Base-by-base conservation (phyloP, 2,888 invertebrate genomes). In the Apodemia zela region DNA sequence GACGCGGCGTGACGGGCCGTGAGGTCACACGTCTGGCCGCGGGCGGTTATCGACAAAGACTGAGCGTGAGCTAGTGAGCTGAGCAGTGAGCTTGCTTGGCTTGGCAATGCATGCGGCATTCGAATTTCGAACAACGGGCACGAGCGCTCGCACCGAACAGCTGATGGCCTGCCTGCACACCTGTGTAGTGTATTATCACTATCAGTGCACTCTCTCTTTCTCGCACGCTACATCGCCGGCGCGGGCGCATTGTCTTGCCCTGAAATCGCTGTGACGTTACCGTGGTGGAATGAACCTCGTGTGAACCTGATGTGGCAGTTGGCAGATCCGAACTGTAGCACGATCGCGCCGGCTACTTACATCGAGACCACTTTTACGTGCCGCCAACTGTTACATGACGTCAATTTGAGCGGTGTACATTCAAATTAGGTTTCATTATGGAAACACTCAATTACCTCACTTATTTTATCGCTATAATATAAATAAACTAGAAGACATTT, bases 121-220 rank as follows among this genome's bases (percentile, higher is more conserved):
- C 58, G 64, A 65, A 64, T 61, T 63, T 47, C 58, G 64, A 65
- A 64, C 62, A 66, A 63, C 68, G 66, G 67, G 67, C 68, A 71
- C 85, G 84, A 82, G 83, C 82, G 80, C 71, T 73, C 80, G 78
- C 77, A 45, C 29, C 74, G 84, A 89, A 87, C 87, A 88, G 87
- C 87, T 89, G 89, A 88, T 84, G 85, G 54, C 73, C 72, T 69
- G 72, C 68, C 75, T 79, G 84, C 87, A 87, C 89, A 89, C 89
- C 89, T 89, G 89, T 88, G 85, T 51, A 51, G 51, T 51, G 51
- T 54, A 54, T 63, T 62, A 25, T 61, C 72, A 68, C 66, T 69
- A 70, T 68, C 71, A 68, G 60, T 59, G 73, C 83, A 82, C 85
- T 85, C 87, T 87, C 87, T 87, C 85, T 84, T 81, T 85, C 83